A percentile compares a stretch with the other conserved stretches of the same genome.
phyloP scores from a whole-genome alignment of 35 echinoderm and acorn worm genomes.

The Ophioderma brevispina region DNA sequence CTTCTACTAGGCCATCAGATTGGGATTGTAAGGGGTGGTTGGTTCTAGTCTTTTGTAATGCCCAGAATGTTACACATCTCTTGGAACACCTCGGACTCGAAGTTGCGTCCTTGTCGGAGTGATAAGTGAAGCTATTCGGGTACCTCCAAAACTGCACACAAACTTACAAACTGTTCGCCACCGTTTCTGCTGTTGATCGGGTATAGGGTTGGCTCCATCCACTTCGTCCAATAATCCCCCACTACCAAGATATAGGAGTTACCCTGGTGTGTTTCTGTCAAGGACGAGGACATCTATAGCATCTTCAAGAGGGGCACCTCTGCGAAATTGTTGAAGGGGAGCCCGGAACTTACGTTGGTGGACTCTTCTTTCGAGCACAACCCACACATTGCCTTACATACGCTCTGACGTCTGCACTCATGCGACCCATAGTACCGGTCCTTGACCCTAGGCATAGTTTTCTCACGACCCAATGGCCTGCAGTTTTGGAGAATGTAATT shows the following conservation, averaged over 20 bases:
- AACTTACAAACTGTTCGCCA: too few species aligned
- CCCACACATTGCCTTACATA: conserved; percentile 38
- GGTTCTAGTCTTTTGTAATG: conserved; percentile 30
- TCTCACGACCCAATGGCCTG: conserved; percentile 40
- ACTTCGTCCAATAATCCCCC: conserved; percentile 49
- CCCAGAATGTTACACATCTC: conserved; percentile 39
- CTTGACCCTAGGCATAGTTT: conserved; percentile 30
- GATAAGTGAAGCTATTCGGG: conserved; percentile 23
- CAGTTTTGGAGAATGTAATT: conserved; percentile 51
- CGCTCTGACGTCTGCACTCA: conserved; percentile 26
- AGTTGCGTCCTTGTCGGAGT: conserved; percentile 50
- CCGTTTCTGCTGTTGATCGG: too few species aligned
- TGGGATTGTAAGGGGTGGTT: conserved; percentile 49
- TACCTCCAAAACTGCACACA: too few species aligned
- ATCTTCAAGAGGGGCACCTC: conserved; percentile 43
- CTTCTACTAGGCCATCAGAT: conserved; percentile 23
- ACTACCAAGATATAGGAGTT: conserved; percentile 35
- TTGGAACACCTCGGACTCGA: conserved; percentile 29
- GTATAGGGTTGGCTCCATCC: conserved; percentile 10
- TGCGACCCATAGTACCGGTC: conserved; percentile 62
- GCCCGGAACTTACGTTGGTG: conserved; percentile 31
- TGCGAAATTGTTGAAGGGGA: conserved; percentile 29
- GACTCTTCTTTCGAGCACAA: conserved; percentile 52
- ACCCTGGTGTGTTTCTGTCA: conserved; percentile 26
- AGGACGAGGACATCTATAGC: conserved; percentile 61